A percentile compares a stretch with the other conserved stretches of the same genome.
Evolutionary conservation across 2,113 vertebrate genomes (phyloP).

Genomic region (Sardina pilchardus): DNA sequence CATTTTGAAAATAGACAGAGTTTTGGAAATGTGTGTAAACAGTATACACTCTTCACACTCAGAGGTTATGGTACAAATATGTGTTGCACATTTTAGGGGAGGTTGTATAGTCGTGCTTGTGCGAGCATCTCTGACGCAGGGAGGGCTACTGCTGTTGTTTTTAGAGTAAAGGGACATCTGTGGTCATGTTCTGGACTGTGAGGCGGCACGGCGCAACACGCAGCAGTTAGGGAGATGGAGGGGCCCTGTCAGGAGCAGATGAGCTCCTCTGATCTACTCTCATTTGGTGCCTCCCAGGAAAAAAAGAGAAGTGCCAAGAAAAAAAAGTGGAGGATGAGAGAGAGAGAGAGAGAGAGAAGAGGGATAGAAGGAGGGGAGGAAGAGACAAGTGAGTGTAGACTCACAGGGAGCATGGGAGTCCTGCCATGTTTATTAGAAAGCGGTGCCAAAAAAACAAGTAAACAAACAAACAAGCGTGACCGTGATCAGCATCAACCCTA

Average conservation of each 20-base stretch:
- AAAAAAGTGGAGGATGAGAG: not conserved
- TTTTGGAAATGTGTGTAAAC: no score
- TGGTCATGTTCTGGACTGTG: not conserved
- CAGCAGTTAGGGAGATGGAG: conserved; percentile 23
- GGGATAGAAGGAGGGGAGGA: not conserved
- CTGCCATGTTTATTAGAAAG: not conserved
- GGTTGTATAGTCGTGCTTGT: not conserved
- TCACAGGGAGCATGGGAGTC: not conserved
- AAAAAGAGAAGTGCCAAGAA: not conserved
- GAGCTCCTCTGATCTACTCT: conserved; percentile 34
- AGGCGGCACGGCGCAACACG: not conserved
- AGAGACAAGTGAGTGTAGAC: not conserved
- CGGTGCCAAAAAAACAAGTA: not conserved
- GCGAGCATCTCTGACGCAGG: not conserved
- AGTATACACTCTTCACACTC: not conserved
- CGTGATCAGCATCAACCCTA: not conserved
- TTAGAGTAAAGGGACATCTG: not conserved
- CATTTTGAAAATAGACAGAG: no score
- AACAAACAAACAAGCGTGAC: not conserved
- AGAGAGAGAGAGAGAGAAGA: not conserved
- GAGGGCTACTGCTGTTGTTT: not conserved
- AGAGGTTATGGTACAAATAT: not conserved
- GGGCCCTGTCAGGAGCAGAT: conserved; percentile 59
- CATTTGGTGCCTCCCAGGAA: not conserved
- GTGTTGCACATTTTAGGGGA: not conserved